A percentile compares a stretch with the other conserved stretches of the same genome.
Conservation (phyloP, 2,113 vertebrate genomes). For the Psephotus haematonotus region DNA sequence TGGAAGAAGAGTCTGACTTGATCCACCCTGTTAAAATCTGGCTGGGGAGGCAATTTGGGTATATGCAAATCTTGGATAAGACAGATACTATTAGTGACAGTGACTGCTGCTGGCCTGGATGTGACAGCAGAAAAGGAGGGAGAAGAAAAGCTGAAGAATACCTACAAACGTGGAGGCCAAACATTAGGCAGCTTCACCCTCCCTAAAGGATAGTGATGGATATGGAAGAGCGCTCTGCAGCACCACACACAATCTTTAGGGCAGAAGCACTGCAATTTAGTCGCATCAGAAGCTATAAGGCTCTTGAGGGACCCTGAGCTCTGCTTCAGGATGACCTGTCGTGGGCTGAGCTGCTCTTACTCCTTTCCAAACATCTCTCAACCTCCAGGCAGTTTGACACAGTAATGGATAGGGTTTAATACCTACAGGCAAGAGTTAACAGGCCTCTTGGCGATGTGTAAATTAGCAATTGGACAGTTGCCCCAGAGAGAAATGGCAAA, state of each 20-base stretch:
- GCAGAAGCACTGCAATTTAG: neutral
- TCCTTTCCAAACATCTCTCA: neutral
- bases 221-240: neutral
- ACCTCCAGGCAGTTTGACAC: neutral
- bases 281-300: neutral
- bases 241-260: neutral
- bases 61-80: neutral
- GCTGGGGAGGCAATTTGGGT: neutral
- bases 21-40: neutral
- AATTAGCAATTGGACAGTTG: constrained; percentile 49
- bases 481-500: constrained; percentile 51
- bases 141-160: neutral
- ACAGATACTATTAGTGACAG: neutral
- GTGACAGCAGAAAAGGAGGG: neutral
- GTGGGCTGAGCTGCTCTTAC: neutral
- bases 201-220: neutral
- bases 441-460: constrained; percentile 17
- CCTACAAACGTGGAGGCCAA: neutral
- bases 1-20: neutral
- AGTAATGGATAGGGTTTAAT: constrained; percentile 24
- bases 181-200: neutral
- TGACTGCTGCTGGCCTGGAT: neutral
- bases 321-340: neutral
- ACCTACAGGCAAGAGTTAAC: constrained; percentile 27
- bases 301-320: neutral